phyloP scores from a whole-genome alignment of 2,888 invertebrate genomes.

The Microdon myrmicae region DNA sequence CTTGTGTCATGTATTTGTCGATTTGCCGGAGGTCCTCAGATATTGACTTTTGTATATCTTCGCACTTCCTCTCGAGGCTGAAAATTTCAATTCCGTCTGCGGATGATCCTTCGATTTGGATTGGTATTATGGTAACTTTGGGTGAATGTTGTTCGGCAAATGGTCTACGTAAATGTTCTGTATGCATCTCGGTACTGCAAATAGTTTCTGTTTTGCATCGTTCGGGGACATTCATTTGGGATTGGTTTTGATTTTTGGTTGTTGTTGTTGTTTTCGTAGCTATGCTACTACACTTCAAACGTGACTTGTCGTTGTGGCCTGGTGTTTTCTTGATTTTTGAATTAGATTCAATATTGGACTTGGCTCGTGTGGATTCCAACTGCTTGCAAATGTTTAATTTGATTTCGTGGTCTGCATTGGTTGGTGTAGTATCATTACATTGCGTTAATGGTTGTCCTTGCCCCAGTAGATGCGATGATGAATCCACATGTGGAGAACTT shows the following conservation, averaged over 20 bases:
- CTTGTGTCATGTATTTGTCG: slow-evolving; percentile 64
- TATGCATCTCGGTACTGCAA: slow-evolving; percentile 58
- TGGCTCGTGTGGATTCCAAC: slow-evolving; percentile 25
- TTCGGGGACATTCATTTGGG: slow-evolving; percentile 13
- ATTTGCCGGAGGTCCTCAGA: slow-evolving; percentile 64
- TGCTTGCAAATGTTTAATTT: slow-evolving; percentile 25
- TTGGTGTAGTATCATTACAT: slow-evolving; percentile 33
- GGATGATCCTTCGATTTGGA: slow-evolving; percentile 29
- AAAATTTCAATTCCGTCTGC: slow-evolving; percentile 56
- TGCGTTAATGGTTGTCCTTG: slow-evolving; percentile 28
- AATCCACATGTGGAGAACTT: slow-evolving; percentile 30
- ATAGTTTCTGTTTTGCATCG: slow-evolving; percentile 43
- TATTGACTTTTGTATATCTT: slow-evolving; percentile 64
- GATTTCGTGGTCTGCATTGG: slow-evolving; percentile 17
- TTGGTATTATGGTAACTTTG: slow-evolving; percentile 42
- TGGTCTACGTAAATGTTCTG: slow-evolving; percentile 56
- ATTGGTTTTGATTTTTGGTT: slow-evolving; percentile 50
- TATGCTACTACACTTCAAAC: too few species aligned
- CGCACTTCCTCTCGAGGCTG: slow-evolving; percentile 61
- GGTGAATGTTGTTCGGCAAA: slow-evolving; percentile 38
- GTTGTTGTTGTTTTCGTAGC: slow-evolving; percentile 35
- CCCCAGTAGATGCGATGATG: slow-evolving; percentile 8
- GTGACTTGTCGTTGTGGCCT: slow-evolving; percentile 18
- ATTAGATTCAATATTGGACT: slow-evolving; percentile 34
- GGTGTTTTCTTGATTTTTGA: slow-evolving; percentile 38